phyloP scores from a whole-genome alignment of 2,888 invertebrate species.

The Cheiracanthium punctorium region DNA sequence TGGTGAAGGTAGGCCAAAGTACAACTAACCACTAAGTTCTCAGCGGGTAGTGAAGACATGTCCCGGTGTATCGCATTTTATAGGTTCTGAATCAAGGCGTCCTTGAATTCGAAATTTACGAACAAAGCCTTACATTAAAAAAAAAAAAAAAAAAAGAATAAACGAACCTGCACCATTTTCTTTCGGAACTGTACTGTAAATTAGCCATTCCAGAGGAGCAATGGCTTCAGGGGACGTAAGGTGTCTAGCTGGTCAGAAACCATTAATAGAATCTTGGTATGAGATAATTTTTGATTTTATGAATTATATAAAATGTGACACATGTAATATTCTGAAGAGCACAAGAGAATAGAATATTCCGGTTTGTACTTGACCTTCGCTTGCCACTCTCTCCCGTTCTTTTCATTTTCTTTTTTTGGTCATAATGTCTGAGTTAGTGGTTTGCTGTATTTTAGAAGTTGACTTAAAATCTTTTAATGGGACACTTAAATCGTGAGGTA shows the following conservation, averaged over 20 bases:
- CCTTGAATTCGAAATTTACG: neutral
- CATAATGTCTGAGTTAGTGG: neutral
- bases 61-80: neutral
- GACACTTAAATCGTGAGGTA: neutral
- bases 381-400: too few relatives aligned
- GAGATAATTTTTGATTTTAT: neutral
- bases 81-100: neutral
- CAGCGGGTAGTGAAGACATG: constrained; percentile 2
- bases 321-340: neutral
- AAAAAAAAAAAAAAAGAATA: too few relatives aligned
- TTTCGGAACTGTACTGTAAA: neutral
- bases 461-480: neutral
- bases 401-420: too few relatives aligned
- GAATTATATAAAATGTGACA: neutral
- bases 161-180: neutral
- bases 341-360: neutral
- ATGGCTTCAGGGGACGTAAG: neutral
- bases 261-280: neutral
- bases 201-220: neutral
- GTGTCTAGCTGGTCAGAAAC: neutral
- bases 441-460: neutral
- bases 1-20: constrained; percentile 13
- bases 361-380: constrained; percentile 4
- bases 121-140: neutral
- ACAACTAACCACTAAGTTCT: neutral